Base-by-base conservation (phyloP, 2,888 invertebrate genomes). In the Chalcosyrphus nemorum region DNA sequence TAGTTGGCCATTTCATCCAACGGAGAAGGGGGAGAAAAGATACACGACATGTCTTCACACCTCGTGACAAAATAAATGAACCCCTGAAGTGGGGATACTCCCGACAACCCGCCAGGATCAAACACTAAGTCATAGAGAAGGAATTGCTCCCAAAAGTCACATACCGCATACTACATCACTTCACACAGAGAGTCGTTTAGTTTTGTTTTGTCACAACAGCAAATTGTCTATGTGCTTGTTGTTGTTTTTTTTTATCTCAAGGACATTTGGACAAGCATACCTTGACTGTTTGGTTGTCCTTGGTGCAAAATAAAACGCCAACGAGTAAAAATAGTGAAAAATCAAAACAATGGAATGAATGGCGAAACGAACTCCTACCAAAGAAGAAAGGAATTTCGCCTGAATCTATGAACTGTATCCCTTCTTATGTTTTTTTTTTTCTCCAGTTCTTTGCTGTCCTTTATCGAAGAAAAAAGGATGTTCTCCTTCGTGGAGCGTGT, bases 61-160 rank as follows among this genome's bases (percentile, higher is more conserved):
- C 9, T 19, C 11, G 11, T 9, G 45, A 19, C 11, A 45, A 45
- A 45, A 45, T 45, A 45, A 19, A 45, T 45, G 9, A 38, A 38
- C 38, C 38, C 38, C 13, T 11, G 13, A 38, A 38, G 38, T 38
- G 38, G 38, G n/a, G 38, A 38, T 5, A 38, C 4, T 38, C 38
- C 9, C 45, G 9, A 11, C 45, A 19, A 11, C 17, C 7, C 9
- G 45, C 19, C 45, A 45, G 45, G 47, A 47, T 47, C 9, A 17
- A 11, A n/a, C 54, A n/a, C 38, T 13, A 70, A 71, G 21, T 38
- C 70, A 63, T 63, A 38, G 71, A 19, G 43, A 71, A 35, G 38
- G 52, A 80, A 80, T 80, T 66, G 59, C 65, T 80, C 78, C 78
- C 78, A 63, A 65, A 65, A 72, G 78, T 65, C 72, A 43, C 43